These are phyloP conservation scores for Prochilodus magdalenae DNA, from an alignment of 2,113 vertebrate genomes.

Conservation along the genomic window DNA sequence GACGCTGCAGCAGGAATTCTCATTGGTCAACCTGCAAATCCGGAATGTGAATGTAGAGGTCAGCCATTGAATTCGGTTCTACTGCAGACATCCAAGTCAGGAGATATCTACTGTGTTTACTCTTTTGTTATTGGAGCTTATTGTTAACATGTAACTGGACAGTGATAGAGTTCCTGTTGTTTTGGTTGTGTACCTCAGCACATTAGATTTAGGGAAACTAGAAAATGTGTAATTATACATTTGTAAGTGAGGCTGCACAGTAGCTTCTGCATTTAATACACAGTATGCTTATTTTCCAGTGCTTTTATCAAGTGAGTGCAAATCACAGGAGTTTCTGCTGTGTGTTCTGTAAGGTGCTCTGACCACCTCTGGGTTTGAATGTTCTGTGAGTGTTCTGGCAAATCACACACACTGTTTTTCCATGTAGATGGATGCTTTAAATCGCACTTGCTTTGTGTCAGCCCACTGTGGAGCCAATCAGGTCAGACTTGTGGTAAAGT, in stretches of 20 bases:
- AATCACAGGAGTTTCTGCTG: no score
- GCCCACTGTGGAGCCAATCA: constrained; percentile 90
- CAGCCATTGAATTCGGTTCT: constrained; percentile 30
- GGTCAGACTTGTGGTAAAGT: constrained; percentile 94
- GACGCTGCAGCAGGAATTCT: constrained; percentile 98
- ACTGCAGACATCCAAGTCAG: neutral
- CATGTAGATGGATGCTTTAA: constrained; percentile 91
- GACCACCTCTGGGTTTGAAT: neutral
- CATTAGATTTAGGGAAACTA: no score
- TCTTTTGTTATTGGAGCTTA: no score
- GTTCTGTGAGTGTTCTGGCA: neutral
- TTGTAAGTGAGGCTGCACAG: no score
- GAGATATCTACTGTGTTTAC: neutral
- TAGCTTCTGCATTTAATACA: no score
- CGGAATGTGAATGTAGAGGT: constrained; percentile 98
- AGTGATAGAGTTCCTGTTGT: no score
- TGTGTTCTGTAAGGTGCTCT: no score
- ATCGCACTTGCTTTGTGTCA: constrained; percentile 91
- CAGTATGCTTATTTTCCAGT: no score
- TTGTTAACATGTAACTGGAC: no score
- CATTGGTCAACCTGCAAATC: constrained; percentile 97
- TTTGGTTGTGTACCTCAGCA: no score
- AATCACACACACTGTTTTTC: neutral
- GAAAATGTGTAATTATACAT: no score
- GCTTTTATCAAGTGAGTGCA: no score